Evolutionary conservation across 2,888 invertebrate species (phyloP).

Genomic region (Nomada goodeniana): DNA sequence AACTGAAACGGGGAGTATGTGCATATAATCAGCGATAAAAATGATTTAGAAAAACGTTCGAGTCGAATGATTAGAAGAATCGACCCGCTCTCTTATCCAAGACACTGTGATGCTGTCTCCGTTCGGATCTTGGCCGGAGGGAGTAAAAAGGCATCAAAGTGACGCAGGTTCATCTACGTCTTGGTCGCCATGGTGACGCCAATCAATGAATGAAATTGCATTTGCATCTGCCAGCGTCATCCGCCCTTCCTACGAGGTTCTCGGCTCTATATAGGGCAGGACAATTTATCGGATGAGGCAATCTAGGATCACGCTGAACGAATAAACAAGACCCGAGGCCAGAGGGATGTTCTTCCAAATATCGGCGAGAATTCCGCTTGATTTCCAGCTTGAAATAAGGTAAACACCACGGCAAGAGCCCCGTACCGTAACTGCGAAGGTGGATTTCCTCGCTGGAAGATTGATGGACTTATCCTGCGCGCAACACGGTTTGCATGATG

Average conservation of each 20-base stretch:
- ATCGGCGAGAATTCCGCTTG: conserved; percentile 20
- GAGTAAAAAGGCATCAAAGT: conserved; percentile 54
- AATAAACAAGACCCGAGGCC: conserved; percentile 33
- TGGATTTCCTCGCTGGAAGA: conserved; percentile 37
- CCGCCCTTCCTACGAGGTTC: conserved; percentile 13
- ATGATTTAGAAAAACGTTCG: neutral
- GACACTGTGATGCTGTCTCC: neutral
- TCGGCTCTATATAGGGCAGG: conserved; percentile 43
- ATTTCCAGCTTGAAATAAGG: conserved; percentile 24
- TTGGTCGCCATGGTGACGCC: conserved; percentile 73
- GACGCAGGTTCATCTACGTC: conserved; percentile 61
- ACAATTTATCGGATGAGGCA: conserved; percentile 64
- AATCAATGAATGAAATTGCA: conserved; percentile 78
- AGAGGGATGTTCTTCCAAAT: conserved; percentile 8
- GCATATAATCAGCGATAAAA: neutral
- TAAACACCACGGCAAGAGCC: conserved; percentile 24
- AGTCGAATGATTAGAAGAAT: neutral
- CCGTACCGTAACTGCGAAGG: conserved; percentile 11
- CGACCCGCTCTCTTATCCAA: conserved; percentile 1
- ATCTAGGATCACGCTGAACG: conserved; percentile 56
- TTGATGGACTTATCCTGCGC: conserved; percentile 55
- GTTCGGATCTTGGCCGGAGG: neutral
- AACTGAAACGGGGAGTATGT: neutral
- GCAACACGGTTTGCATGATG: conserved; percentile 55
- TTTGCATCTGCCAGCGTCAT: conserved; percentile 70